Evolutionary conservation across 1,140 invertebrate species (phyloP).

Genomic region (Drosophila punjabiensis): DNA sequence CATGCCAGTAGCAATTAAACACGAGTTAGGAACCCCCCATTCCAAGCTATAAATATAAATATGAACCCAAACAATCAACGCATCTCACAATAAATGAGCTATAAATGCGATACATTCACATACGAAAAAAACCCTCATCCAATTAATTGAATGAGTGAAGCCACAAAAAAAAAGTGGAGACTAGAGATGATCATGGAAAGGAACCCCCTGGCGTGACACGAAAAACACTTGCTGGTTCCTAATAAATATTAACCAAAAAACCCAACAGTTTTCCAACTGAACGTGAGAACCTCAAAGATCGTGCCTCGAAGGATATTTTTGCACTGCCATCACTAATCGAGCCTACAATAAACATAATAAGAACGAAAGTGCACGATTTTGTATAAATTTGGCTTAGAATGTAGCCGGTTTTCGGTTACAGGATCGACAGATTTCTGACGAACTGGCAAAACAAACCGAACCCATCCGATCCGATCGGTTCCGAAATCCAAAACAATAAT

Average conservation of each 20-base stretch:
- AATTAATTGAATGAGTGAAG: constrained; percentile 32
- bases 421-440: constrained; percentile 42
- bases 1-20: constrained; percentile 7
- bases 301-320: constrained; percentile 23
- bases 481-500: constrained; percentile 36
- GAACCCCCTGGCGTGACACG: constrained; percentile 35
- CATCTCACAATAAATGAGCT: constrained; percentile 32
- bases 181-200: constrained; percentile 30
- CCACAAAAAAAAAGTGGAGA: constrained; percentile 11
- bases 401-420: constrained; percentile 49
- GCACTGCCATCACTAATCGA: constrained; percentile 32
- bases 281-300: constrained; percentile 23
- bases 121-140: constrained; percentile 22
- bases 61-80: constrained; percentile 7
- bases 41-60: constrained; percentile 14
- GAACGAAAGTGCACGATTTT: constrained; percentile 39
- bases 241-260: not conserved
- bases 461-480: not conserved
- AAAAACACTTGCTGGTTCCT: not conserved
- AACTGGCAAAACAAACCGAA: constrained; percentile 38
- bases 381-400: constrained; percentile 41
- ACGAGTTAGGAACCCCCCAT: constrained; percentile 7
- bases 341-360: constrained; percentile 19
- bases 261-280: constrained; percentile 10
- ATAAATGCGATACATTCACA: constrained; percentile 33